Base-by-base conservation (phyloP, 2,888 invertebrate genomes). In the Hipparchia sbordonii region DNA sequence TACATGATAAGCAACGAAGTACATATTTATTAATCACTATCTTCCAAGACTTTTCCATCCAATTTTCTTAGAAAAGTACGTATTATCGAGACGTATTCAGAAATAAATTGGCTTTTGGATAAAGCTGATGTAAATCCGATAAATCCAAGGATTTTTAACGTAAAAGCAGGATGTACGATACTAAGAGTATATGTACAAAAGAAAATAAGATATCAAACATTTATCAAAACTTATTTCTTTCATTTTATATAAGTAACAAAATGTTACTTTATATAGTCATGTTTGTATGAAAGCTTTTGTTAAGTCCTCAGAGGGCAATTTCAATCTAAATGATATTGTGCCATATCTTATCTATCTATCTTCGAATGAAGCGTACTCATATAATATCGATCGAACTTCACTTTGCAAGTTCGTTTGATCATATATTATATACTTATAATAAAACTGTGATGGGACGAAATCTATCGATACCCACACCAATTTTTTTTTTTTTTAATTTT, bases 21-120 rank as follows among this genome's bases (percentile, higher is more conserved):
- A 56, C n/a, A 13, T 54, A 54, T 13, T n/a, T 8, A 13, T 56
- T 56, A 7, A 13, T 13, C 13, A 33, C 23, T 33, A 56, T 45
- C n/a, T 13, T 46, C 60, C 46, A 12, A 39, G 23, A 69, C 61
- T 60, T 69, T 59, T 51, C 68, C 56, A 70, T 72, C 62, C 72
- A 72, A 70, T 63, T 68, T 66, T 59, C 71, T 51, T 46, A 59
- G 67, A 74, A 67, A 72, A 70, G 60, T 39, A 39, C 3, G 39
- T 66, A 65, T 72, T 74, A 76, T 72, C 72, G 46, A 60, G 65
- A 67, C 59, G 66, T 75, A 75, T 73, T 73, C 73, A 71, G 71
- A 71, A 62, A 72, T 73, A 75, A 68, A 75, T 72, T 77, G 72
- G 67, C 74, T 75, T 68, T 72, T 72, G 72, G 71, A 75, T 71